Evolutionary conservation across 2,888 invertebrate species (phyloP), one percentile per base, ranked within the genome.

Genomic region (Microctonus aethiopoides): DNA sequence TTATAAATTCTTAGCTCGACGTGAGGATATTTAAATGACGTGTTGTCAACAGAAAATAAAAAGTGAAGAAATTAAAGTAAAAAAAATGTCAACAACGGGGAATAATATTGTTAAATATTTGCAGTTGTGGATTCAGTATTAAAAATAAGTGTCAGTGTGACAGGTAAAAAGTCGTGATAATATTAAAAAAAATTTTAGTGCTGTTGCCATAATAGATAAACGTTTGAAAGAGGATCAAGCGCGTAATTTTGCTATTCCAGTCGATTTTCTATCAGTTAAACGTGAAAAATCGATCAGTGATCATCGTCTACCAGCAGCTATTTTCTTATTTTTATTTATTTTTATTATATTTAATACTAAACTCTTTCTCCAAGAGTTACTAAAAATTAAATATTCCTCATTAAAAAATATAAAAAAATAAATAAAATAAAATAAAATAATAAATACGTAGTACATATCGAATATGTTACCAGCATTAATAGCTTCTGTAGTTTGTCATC

Each of bases 381-480:
- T n/a, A n/a, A n/a, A n/a, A n/a, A n/a, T 3, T 22, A 24, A 26
- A 54, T 26, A 4, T 11, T 54, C 6, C 4, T 16, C 9, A 16
- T 20, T 20, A 16, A 16, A 5, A 46, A 16, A n/a, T n/a, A 20
- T 7, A 46, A 16, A 7, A n/a, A 6, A 2, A 13, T 39, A 39
- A 39, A 3, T 39, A 39, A 16, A 5, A 46, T 9, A 52, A 54
- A 26, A 29, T n/a, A 36, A 60, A 22, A 60, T 34, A 34, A 46
- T n/a, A n/a, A 36, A 65, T 60, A 10, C 20, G 20, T 46, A 52
- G 9, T 9, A 65, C 24, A 22, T 46, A 69, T 41, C 39, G 10
- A 63, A 63, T 60, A 84, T 83, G 84, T 69, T 86, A 72, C 83
- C 85, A 56, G 74, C 75, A 52, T 78, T 83, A 56, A 72, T 86